phyloP scores from a whole-genome alignment of 2,113 vertebrate species.

The Nannospalax galili region DNA sequence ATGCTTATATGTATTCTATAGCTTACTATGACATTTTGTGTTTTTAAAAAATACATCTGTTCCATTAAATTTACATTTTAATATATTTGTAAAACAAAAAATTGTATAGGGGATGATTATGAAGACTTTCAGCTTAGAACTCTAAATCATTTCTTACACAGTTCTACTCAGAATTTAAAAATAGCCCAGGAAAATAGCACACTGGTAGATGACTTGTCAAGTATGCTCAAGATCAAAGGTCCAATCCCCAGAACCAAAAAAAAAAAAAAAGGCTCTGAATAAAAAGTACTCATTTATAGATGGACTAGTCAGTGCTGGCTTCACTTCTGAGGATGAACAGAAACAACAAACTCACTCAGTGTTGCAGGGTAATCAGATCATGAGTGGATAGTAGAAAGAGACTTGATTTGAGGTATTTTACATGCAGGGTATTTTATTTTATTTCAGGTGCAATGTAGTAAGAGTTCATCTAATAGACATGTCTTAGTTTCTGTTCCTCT shows the following conservation, averaged over 20 bases:
- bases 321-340: background rate
- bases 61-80: background rate
- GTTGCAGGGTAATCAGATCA: background rate
- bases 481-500: no score
- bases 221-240: no score
- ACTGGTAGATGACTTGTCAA: no score
- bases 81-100: background rate
- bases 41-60: background rate
- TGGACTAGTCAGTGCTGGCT: background rate
- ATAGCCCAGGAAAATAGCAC: background rate
- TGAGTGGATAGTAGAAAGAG: background rate
- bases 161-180: background rate
- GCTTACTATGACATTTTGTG: background rate
- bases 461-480: background rate
- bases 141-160: background rate
- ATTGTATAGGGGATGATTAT: background rate
- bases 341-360: background rate
- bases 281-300: background rate
- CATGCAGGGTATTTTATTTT: background rate
- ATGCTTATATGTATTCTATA: background rate
- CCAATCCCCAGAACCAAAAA: no score
- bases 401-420: background rate
- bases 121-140: background rate
- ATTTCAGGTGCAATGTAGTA: background rate
- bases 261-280: no score